Evolutionary conservation across 2,888 invertebrate species (phyloP).

Genomic region (Theretra japonica): DNA sequence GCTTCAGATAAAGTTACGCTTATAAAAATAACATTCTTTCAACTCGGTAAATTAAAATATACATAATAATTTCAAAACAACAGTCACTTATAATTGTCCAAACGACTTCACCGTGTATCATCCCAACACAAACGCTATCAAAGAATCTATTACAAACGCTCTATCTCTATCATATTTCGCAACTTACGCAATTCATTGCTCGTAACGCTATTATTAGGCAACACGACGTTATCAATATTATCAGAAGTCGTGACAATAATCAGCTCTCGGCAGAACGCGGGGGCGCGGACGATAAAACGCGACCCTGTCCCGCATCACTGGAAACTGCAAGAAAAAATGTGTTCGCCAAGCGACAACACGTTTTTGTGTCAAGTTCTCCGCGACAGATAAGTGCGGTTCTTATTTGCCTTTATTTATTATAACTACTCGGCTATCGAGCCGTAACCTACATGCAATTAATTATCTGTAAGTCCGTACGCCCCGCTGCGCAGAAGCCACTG

Average conservation of each 20-base stretch:
- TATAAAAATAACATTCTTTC: no score
- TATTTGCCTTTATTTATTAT: constrained; percentile 15
- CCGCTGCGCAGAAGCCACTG: background rate
- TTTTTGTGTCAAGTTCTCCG: constrained; percentile 30
- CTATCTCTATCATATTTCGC: background rate
- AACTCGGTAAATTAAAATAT: no score
- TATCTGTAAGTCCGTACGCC: background rate
- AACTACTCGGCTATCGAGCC: background rate
- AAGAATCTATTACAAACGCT: background rate
- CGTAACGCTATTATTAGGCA: constrained; percentile 8
- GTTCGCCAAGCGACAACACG: constrained; percentile 9
- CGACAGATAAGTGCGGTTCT: constrained; percentile 13
- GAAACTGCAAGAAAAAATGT: constrained; percentile 28
- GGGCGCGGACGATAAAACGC: constrained; percentile 12
- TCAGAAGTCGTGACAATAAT: background rate
- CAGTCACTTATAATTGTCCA: no score
- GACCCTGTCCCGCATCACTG: constrained; percentile 31
- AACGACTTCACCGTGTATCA: background rate
- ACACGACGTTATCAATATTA: constrained; percentile 16
- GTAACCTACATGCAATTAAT: background rate
- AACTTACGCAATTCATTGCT: background rate
- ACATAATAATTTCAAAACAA: no score
- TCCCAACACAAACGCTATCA: background rate
- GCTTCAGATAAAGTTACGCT: no score
- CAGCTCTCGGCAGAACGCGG: background rate